Evolutionary conservation across 2,888 invertebrate genomes (phyloP).

Genomic region (Drymonia ruficornis): DNA sequence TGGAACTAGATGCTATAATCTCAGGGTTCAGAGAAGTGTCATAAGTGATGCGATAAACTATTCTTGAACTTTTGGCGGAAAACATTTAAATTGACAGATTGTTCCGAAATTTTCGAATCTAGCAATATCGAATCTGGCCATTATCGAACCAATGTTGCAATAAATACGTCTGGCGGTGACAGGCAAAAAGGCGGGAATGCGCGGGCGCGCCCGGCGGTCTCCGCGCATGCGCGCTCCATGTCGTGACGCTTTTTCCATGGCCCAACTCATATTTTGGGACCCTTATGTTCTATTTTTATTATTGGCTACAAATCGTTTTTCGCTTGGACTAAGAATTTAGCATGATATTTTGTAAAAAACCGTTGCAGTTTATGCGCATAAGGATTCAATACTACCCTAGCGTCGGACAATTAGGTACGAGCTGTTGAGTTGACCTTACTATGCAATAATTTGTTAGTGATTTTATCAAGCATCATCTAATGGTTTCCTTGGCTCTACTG

Average conservation of each 20-base stretch:
- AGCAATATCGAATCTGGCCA: constrained; percentile 22
- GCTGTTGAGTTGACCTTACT: too few relatives aligned
- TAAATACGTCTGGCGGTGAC: constrained; percentile 72
- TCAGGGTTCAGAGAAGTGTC: too few relatives aligned
- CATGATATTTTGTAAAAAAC: too few relatives aligned
- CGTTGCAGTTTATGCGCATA: too few relatives aligned
- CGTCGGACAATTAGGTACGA: too few relatives aligned
- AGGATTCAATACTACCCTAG: too few relatives aligned
- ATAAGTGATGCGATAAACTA: too few relatives aligned
- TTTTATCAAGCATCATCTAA: too few relatives aligned
- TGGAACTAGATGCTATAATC: too few relatives aligned
- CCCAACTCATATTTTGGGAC: constrained; percentile 64
- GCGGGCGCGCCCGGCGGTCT: constrained; percentile 72
- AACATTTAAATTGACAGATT: background rate
- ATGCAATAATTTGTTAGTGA: too few relatives aligned
- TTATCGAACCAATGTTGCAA: constrained; percentile 66
- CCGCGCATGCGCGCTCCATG: constrained; percentile 50
- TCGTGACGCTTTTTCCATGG: constrained; percentile 62
- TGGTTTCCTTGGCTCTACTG: too few relatives aligned
- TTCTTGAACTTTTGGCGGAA: too few relatives aligned
- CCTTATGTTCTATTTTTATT: constrained; percentile 43
- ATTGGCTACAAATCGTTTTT: constrained; percentile 26
- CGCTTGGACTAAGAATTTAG: constrained; percentile 1
- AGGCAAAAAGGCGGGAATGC: constrained; percentile 76
- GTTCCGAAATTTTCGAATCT: constrained; percentile 3